Evolutionary conservation across 2,113 vertebrate genomes (phyloP).

Genomic region (Paramisgurnus dabryanus): DNA sequence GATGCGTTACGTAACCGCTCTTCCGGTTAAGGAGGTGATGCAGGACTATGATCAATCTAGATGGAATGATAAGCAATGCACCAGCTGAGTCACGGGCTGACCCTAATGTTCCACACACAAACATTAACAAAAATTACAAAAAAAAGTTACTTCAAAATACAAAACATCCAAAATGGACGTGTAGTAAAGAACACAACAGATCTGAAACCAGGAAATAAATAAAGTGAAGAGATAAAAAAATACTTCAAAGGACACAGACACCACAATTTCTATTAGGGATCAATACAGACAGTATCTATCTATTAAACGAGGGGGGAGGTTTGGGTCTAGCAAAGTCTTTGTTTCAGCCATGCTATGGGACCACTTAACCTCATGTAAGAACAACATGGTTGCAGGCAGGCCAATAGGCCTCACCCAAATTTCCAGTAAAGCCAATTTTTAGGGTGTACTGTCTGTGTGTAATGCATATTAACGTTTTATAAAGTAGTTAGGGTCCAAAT

Average conservation of each 20-base stretch:
- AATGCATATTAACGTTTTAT: background rate
- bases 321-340: constrained; percentile 15
- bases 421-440: background rate
- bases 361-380: constrained; percentile 3
- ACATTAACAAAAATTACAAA: background rate
- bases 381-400: background rate
- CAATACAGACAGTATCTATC: constrained; percentile 35
- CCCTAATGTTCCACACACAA: constrained; percentile 1
- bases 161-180: background rate
- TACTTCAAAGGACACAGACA: background rate
- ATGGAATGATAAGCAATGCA: constrained; percentile 6
- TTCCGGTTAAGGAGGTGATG: background rate
- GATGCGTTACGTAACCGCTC: constrained; percentile 11
- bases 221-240: background rate
- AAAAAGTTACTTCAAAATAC: background rate
- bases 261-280: constrained; percentile 3
- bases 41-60: constrained; percentile 21
- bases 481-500: background rate
- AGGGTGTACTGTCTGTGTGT: background rate
- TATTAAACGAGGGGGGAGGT: background rate
- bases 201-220: constrained; percentile 18
- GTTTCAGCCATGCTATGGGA: constrained; percentile 23
- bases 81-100: background rate
- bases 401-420: background rate
- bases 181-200: background rate